Evolutionary conservation across 2,797 vertebrate genomes (phyloP).

Genomic region (Ambastaia sidthimunki): DNA sequence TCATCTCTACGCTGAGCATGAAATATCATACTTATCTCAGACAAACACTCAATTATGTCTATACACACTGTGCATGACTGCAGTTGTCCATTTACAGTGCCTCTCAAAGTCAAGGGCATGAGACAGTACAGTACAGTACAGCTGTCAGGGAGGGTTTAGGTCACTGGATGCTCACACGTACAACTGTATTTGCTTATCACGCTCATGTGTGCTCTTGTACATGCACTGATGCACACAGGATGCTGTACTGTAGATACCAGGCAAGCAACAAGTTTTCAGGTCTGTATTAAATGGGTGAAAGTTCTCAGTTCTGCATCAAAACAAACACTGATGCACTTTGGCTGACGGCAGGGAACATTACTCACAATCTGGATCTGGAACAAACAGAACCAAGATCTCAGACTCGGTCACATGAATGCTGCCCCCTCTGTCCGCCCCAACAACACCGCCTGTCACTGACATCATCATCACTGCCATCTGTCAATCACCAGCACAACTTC

Average conservation of each 20-base stretch:
- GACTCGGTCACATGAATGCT: constrained; percentile 45
- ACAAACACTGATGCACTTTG: constrained; percentile 50
- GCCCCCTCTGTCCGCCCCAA: constrained; percentile 38
- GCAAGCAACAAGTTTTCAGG: constrained; percentile 17
- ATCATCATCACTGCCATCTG: constrained; percentile 68
- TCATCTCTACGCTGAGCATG: constrained; percentile 13
- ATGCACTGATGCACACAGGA: not conserved
- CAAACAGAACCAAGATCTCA: constrained; percentile 39
- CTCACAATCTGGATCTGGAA: constrained; percentile 51
- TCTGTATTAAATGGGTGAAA: not conserved
- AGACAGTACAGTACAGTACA: not conserved
- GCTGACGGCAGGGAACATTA: constrained; percentile 48
- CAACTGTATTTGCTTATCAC: not conserved
- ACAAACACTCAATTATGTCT: constrained; percentile 29
- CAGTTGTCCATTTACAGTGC: not conserved
- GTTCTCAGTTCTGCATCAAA: constrained; percentile 17
- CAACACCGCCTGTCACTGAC: constrained; percentile 70
- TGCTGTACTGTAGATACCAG: not conserved
- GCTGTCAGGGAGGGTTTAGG: not conserved
- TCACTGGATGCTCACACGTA: not conserved
- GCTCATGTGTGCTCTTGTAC: not conserved
- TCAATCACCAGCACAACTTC: constrained; percentile 61
- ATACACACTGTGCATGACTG: not conserved
- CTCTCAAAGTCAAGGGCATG: constrained; percentile 17
- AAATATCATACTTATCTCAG: constrained; percentile 20